Evolutionary conservation across 1,140 invertebrate genomes (phyloP).

Genomic region (Bombus sibiricus): DNA sequence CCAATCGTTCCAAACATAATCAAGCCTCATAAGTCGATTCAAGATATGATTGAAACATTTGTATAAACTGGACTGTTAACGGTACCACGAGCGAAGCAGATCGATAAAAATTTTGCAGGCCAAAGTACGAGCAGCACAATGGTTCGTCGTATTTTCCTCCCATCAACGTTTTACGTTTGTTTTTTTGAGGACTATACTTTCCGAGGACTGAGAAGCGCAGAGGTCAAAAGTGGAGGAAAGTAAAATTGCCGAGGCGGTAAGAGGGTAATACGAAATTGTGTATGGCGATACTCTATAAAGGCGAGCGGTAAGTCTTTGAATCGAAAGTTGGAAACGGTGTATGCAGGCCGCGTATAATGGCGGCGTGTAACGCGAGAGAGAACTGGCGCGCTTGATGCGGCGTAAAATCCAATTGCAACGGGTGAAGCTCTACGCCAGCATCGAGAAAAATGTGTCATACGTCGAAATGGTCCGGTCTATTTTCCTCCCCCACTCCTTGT

Average conservation of each 20-base stretch:
- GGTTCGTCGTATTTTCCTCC: constrained; percentile 21
- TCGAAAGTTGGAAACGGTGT: constrained; percentile 39
- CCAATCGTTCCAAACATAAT: no score
- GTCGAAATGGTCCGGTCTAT: background rate
- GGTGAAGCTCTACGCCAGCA: constrained; percentile 3
- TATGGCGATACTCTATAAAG: constrained; percentile 44
- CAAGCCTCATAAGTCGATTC: background rate
- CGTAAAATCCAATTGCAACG: constrained; percentile 55
- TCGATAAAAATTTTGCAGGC: background rate
- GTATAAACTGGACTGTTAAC: background rate
- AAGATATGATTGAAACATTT: background rate
- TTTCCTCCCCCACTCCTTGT: background rate
- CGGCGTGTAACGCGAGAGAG: constrained; percentile 37
- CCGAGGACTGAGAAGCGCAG: background rate
- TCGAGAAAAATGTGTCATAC: constrained; percentile 37
- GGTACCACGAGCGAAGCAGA: background rate
- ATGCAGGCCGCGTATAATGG: constrained; percentile 24
- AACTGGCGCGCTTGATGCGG: constrained; percentile 47
- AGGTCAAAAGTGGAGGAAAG: no score
- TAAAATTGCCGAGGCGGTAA: constrained; percentile 20
- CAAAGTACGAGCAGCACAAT: background rate
- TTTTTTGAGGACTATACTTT: constrained; percentile 3
- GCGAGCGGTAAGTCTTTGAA: constrained; percentile 36
- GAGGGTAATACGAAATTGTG: constrained; percentile 42
- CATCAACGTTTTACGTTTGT: constrained; percentile 38